These are phyloP conservation scores for Chascanopsetta lugubris DNA, from an alignment of 2,113 vertebrate genomes.

Conservation along the genomic window DNA sequence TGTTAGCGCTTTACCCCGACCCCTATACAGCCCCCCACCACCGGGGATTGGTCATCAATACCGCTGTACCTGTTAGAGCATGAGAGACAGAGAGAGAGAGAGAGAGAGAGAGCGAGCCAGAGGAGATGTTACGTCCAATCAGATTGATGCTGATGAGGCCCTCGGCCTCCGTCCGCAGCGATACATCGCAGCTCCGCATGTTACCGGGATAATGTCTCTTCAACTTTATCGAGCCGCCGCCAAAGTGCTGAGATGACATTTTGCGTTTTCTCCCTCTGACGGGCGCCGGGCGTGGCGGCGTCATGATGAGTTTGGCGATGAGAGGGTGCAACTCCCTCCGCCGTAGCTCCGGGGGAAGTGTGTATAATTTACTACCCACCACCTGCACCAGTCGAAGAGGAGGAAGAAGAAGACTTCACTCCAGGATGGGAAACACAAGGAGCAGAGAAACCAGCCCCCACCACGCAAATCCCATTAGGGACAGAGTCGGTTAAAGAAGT, in stretches of 20 bases:
- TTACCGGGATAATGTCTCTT: conserved; percentile 52
- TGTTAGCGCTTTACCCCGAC: conserved; percentile 69
- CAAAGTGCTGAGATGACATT: conserved; percentile 47
- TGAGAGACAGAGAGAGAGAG: conserved; percentile 23
- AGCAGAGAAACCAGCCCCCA: conserved; percentile 60
- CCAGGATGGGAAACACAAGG: conserved; percentile 60
- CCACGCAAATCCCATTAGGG: conserved; percentile 70
- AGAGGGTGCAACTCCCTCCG: conserved; percentile 20
- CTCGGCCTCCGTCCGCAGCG: conserved; percentile 33
- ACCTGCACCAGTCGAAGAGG: conserved; percentile 66
- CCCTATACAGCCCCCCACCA: conserved; percentile 60
- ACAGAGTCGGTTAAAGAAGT: conserved; percentile 59
- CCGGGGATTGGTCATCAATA: conserved; percentile 70
- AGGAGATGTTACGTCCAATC: conserved; percentile 59
- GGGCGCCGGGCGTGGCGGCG: conserved; percentile 4
- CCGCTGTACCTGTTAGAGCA: conserved; percentile 57
- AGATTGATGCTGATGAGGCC: conserved; percentile 70
- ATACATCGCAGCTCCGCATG: conserved; percentile 43
- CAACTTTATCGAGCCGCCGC: conserved; percentile 48
- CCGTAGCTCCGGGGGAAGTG: conserved; percentile 58
- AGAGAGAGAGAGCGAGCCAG: conserved; percentile 15
- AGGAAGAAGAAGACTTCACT: conserved; percentile 65
- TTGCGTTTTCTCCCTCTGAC: conserved; percentile 10
- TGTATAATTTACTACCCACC: conserved; percentile 75
- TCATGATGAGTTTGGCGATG: conserved; percentile 9